Base-by-base conservation (phyloP, 1,140 invertebrate genomes). In the Drosophila mayri region DNA sequence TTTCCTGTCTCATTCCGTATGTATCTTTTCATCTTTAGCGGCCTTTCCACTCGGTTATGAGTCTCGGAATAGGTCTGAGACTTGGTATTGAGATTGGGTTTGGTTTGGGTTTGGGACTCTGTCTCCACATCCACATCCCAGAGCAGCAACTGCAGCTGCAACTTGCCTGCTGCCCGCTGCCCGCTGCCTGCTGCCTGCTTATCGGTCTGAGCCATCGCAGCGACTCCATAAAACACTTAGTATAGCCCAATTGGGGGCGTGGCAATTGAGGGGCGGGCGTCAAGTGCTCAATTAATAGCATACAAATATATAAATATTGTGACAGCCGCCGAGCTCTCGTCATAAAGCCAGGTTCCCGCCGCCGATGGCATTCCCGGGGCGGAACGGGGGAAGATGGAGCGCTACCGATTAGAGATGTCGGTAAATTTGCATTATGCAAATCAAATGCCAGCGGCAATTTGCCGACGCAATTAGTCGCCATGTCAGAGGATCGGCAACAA, bases 251-350 rank as follows among this genome's bases (percentile, higher is more conserved):
- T 57, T 52, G 37, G 44, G 65, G 59, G 38, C 25, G 35, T 63
- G 60, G 59, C 55, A 20, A 25, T 25, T n/a, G 43, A 30, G 50
- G 22, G 62, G 46, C 59, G 55, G 84, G 82, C 76, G 84, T 84
- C 84, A 88, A 88, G 85, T 88, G 84, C 85, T 55, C 84, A 88
- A 88, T 88, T 87, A 88, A 88, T 90, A 90, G 68, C 77, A 30
- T 64, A 90, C 85, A 88, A 88, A 88, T 88, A 88, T 88, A 90
- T 81, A 88, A 88, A 88, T 90, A 88, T 88, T 88, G 84, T 88
- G 84, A 88, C 84, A 90, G 85, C 72, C 80, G 85, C 72, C 76
- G 71, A 28, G 52, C 16, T 49, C 66, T 67, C 80, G 84, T 88
- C 84, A 88, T 88, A 84, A 88, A 75, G 60, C 63, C 70, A 50